Evolutionary conservation across 2,113 vertebrate species (phyloP).

Genomic region (Bagarius yarrelli): DNA sequence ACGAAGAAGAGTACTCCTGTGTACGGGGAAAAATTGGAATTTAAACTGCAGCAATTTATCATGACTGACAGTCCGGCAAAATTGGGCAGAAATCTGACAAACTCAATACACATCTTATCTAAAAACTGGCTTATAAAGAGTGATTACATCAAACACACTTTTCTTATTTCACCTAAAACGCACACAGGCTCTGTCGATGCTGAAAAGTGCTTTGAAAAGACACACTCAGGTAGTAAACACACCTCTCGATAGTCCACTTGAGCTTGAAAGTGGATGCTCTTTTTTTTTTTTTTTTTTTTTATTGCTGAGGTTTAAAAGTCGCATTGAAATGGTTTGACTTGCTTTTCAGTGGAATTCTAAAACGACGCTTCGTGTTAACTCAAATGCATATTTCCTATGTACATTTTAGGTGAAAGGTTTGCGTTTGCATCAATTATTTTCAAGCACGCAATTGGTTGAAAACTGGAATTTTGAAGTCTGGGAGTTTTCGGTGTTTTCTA

Average conservation of each 20-base stretch:
- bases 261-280: neutral
- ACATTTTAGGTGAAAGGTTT: no score
- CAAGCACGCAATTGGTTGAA: no score
- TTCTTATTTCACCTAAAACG: conserved; percentile 25
- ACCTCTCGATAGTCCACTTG: neutral
- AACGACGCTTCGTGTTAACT: no score
- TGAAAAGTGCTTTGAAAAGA: conserved; percentile 4
- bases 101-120: conserved; percentile 11
- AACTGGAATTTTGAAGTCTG: no score
- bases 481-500: no score
- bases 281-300: neutral
- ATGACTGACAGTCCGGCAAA: conserved; percentile 27
- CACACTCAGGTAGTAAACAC: conserved; percentile 2
- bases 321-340: neutral
- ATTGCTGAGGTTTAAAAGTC: neutral
- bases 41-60: conserved; percentile 34
- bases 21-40: conserved; percentile 24
- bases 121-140: conserved; percentile 13
- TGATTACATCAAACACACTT: conserved; percentile 26
- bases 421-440: no score
- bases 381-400: no score
- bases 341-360: no score
- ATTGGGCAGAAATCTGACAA: conserved; percentile 20
- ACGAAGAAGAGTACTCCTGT: conserved; percentile 18
- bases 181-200: neutral